Base-by-base conservation (phyloP, 2,113 vertebrate genomes). In the Pogona vitticeps region DNA sequence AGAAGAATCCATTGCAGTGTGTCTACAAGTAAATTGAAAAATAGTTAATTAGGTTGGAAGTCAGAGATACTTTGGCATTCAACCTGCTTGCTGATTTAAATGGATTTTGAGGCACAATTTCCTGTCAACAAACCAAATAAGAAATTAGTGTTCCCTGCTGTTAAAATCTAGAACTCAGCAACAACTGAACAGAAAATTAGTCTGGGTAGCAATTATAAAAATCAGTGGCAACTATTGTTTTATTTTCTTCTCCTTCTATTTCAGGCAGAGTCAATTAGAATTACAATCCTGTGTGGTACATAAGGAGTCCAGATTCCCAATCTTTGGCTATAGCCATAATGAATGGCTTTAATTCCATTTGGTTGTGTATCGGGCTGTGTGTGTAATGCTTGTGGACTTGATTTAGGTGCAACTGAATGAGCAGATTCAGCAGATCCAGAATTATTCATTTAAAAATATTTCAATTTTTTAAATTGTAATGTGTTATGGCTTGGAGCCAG, bases 201-300 rank as follows among this genome's bases (percentile, higher is more conserved):
- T 65, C 80, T 3, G 9, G 21, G 23, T 14, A 89, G 40, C 72
- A 92, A 83, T 76, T 59, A 23, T 23, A 85, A 36, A 76, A 85
- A 70, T 63, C 9, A 91, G 67, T 40, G 18, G 79, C 84, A 84
- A 89, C 56, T 63, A 36, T 63, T 91, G 76, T 90, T 85, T 65
- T 61, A 59, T 82, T n/a, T 33, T 67, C 73, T 18, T n/a, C 63
- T 42, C 42, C 40, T 65, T n/a, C 15, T 76, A 58, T 26, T 80
- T 85, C 42, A 86, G 21, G 72, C 8, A 83, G 72, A 93, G 63
- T 76, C 85, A 90, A 52, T 92, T 91, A 87, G 52, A 91, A 65
- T 89, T 86, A 89, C 90, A 93, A 92, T 89, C 56, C 36, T 12
- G 2, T 63, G 71, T 65, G 73, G 73, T 40, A 76, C 81, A 86